phyloP scores from a whole-genome alignment of 1,140 invertebrate species.

The Nymphalis io region DNA sequence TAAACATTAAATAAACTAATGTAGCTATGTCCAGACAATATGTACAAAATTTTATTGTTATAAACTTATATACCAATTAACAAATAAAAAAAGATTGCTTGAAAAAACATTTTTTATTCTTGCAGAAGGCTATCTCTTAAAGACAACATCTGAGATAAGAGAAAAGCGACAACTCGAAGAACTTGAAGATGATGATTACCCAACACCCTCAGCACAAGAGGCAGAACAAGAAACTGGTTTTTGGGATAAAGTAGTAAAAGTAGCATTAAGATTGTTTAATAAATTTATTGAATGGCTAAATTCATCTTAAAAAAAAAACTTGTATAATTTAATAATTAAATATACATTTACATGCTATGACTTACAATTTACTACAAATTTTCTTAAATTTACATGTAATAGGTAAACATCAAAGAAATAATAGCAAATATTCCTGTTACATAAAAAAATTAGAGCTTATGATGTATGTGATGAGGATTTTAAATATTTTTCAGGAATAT shows the following conservation, averaged over 20 bases:
- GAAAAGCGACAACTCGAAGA: conserved; percentile 57
- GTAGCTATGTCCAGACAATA: no score
- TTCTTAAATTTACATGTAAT: no score
- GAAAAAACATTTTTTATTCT: not conserved
- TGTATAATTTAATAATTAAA: not conserved
- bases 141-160: conserved; percentile 21
- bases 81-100: not conserved
- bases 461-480: conserved; percentile 35
- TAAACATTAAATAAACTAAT: no score
- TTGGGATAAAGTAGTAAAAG: conserved; percentile 66
- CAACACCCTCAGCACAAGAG: conserved; percentile 39
- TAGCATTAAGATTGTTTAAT: conserved; percentile 62
- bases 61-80: not conserved
- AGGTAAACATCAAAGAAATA: not conserved
- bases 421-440: not conserved
- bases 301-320: conserved; percentile 38
- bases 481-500: conserved; percentile 53
- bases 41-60: no score
- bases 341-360: no score
- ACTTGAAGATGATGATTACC: conserved; percentile 55
- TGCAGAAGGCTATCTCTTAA: not conserved
- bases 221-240: conserved; percentile 56
- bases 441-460: not conserved
- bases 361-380: no score
- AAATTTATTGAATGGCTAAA: conserved; percentile 69